These are phyloP conservation scores for Limulus polyphemus DNA, from an alignment of 2,888 invertebrate genomes.

Conservation along the genomic window DNA sequence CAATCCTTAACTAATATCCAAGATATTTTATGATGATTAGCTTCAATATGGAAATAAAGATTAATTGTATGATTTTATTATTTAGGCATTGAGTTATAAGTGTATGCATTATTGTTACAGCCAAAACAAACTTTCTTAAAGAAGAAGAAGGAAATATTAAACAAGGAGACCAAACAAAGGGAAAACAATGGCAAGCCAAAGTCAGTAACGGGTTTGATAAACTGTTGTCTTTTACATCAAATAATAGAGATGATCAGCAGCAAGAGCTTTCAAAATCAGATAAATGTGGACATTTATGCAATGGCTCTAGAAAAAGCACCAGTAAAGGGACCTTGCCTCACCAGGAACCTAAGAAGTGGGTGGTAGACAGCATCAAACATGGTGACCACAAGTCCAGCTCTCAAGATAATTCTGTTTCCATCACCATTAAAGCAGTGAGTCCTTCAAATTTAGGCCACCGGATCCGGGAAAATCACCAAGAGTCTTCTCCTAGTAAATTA, in stretches of 20 bases:
- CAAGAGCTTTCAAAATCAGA: constrained; percentile 38
- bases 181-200: constrained; percentile 63
- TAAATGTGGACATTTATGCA: background rate
- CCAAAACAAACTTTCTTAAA: too few relatives aligned
- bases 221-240: constrained; percentile 44
- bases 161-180: constrained; percentile 2
- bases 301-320: too few relatives aligned
- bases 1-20: too few relatives aligned
- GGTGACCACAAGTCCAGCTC: background rate
- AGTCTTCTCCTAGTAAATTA: background rate
- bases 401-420: background rate
- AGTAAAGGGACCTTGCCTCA: background rate
- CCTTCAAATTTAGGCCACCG: background rate
- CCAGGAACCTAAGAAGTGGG: background rate
- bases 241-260: constrained; percentile 89
- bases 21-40: too few relatives aligned
- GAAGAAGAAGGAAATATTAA: too few relatives aligned
- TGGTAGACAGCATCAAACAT: background rate
- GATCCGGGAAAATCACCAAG: background rate
- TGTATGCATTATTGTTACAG: too few relatives aligned
- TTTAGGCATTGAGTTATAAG: too few relatives aligned
- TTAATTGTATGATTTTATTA: too few relatives aligned
- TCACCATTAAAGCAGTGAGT: background rate
- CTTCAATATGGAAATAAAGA: too few relatives aligned
- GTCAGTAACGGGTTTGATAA: constrained; percentile 88